phyloP scores from a whole-genome alignment of 2,888 invertebrate genomes.

The Agrotis puta region DNA sequence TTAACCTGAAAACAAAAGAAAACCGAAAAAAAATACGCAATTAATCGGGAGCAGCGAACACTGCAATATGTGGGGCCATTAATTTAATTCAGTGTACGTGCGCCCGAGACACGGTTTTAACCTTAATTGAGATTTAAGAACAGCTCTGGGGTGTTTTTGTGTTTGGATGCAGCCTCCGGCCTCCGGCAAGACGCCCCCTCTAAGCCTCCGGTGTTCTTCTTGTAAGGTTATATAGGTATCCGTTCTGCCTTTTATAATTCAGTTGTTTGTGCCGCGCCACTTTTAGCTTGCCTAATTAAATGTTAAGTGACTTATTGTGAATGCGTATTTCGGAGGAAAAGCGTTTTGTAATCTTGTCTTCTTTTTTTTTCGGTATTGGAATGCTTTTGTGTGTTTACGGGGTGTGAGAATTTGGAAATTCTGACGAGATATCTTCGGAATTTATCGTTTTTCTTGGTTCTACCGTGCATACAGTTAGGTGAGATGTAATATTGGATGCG shows the following conservation, averaged over 20 bases:
- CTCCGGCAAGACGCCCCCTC: constrained; percentile 70
- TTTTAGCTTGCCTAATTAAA: constrained; percentile 68
- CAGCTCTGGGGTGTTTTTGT: constrained; percentile 82
- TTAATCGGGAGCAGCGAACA: constrained; percentile 83
- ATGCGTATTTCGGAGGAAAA: constrained; percentile 51
- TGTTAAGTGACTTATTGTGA: constrained; percentile 68
- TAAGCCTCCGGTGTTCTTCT: constrained; percentile 62
- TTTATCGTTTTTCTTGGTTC: not conserved
- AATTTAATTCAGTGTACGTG: constrained; percentile 90
- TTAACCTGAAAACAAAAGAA: constrained; percentile 81
- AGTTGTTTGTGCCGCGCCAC: constrained; percentile 67
- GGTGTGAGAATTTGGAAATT: not conserved
- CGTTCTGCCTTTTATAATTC: constrained; percentile 67
- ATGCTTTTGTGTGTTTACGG: constrained; percentile 13
- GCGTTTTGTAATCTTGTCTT: constrained; percentile 51
- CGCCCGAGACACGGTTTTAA: constrained; percentile 89
- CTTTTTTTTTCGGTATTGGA: constrained; percentile 42
- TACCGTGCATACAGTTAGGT: not conserved
- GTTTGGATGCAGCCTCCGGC: constrained; percentile 75
- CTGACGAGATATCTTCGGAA: not conserved
- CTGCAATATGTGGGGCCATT: constrained; percentile 90
- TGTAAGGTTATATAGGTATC: constrained; percentile 57
- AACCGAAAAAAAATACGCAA: constrained; percentile 85
- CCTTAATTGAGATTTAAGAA: constrained; percentile 91
- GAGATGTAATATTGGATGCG: not conserved